Base-by-base conservation (phyloP, 2,113 vertebrate species). In the Rhea pennata region DNA sequence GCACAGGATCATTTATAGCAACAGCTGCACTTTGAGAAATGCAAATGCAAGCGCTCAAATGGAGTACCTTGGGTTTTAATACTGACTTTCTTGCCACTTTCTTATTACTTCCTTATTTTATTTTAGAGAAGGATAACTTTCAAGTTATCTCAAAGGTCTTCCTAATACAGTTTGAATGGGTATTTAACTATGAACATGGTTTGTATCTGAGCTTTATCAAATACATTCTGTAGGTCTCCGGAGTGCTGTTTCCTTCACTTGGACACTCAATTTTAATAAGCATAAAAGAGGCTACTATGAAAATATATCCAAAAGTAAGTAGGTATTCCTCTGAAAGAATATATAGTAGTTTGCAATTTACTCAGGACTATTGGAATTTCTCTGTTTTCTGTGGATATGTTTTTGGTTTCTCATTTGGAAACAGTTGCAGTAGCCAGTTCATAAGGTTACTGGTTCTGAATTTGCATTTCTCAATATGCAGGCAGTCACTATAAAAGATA, bases 191-290 rank as follows among this genome's bases (percentile, higher is more conserved):
- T 19, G n/a, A 91, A 76, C n/a, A 51, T 66, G 66, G 22, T 75
- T 92, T 93, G 16, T 85, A 33, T 87, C 91, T 89, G 65, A 95
- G 73, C 48, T 89, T 82, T 88, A 75, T 80, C 84, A 88, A 74
- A 77, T 33, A 58, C 12, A 3, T 36, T 42, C 53, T 91, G 58
- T 40, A 87, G 70, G 62, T 91, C 66, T 91, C 56, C 87, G 87
- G 61, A 89, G 81, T 6, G 2, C 46, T 31, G 19, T 78, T 39
- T 91, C 46, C 78, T 93, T 92, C 88, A 36, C 81, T 88, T 93
- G 73, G 51, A 46, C 42, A 19, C 76, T 65, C 5, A 69, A 21
- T 91, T 87, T 58, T 58, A 27, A 40, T 19, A 86, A 59, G 51
- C 24, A 51, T 69, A 84, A 91, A 91, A 79, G 81, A 92, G 91